Evolutionary conservation across 2,888 invertebrate genomes (phyloP), one percentile per base, ranked within the genome.

Genomic region (Latrodectus elegans): DNA sequence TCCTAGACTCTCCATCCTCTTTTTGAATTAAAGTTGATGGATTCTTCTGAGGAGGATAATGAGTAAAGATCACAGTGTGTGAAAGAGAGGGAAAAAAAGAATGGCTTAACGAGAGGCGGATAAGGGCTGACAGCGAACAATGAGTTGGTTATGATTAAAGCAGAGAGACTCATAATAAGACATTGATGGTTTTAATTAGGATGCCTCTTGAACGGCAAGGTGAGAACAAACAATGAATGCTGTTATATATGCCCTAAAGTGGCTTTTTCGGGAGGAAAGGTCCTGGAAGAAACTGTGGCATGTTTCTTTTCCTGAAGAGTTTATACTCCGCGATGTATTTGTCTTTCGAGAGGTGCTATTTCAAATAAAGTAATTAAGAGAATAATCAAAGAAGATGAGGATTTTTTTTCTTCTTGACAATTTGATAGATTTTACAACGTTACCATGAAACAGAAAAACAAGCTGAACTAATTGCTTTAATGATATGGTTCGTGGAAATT

Each of bases 121-220:
- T 12, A 51, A 67, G 51, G 60, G 15, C 70, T 52, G n/a, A 10
- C 52, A 26, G 14, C 51, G 79, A 60, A 83, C 83, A 83, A 83
- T 76, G 75, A 55, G 70, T 70, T 15, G 26, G 60, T 70, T 26
- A 67, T 83, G 83, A 83, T 83, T 83, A 83, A 83, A 83, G 70
- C 55, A 68, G 83, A 83, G 74, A 74, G 83, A 60, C 70, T 17
- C 75, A 83, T 76, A 83, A 83, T 83, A 83, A 83, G 83, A 83
- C 76, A 60, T 70, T 76, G 83, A 83, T 83, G 83, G 52, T 83
- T 83, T 83, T 83, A 83, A 83, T 83, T 83, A 83, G 76, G 60
- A 70, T 76, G 70, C 76, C 71, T 70, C 73, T 83, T 83, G 75
- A 83, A 68, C 75, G 55, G 49, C n/a, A 52, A 70, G 83, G 68